Evolutionary conservation across 1,140 invertebrate species (phyloP).

Genomic region (Calycopis cecrops): DNA sequence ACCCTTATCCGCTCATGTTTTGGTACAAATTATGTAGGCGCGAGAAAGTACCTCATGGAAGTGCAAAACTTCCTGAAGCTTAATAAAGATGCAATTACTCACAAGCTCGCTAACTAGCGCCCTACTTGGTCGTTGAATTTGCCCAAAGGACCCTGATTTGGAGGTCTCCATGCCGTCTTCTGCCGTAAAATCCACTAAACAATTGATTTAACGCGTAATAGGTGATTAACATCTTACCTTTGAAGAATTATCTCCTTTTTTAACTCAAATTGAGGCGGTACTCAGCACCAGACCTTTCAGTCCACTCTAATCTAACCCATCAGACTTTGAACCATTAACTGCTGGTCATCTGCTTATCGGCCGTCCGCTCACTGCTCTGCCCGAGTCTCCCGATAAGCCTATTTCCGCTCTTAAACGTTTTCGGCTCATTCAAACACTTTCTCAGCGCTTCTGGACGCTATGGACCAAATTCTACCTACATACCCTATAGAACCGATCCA

Average conservation of each 20-base stretch:
- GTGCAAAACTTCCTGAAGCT: conserved; percentile 18
- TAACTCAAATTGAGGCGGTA: background rate
- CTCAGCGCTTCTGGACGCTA: too few species aligned
- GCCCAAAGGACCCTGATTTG: background rate
- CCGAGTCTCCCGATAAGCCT: too few species aligned
- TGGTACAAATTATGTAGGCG: conserved; percentile 53
- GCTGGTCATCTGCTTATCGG: too few species aligned
- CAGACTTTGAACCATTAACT: too few species aligned
- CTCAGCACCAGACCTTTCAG: background rate
- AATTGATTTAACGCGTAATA: background rate
- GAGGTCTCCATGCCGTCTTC: background rate
- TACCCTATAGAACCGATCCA: too few species aligned
- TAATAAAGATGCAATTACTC: conserved; percentile 17
- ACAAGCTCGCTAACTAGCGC: conserved; percentile 16
- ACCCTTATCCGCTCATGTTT: conserved; percentile 44
- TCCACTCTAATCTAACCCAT: too few species aligned
- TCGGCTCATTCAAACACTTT: too few species aligned
- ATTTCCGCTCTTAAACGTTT: too few species aligned
- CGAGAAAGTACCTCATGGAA: conserved; percentile 26
- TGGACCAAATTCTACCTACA: too few species aligned
- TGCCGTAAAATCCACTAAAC: background rate
- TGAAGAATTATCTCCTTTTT: conserved; percentile 1
- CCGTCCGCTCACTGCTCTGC: too few species aligned
- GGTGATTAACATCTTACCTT: conserved; percentile 4
- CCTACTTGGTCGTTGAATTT: conserved; percentile 22